Percentiles rank a stretch among this genome's conserved stretches.
These are phyloP conservation scores for Hirtodrosophila duncani DNA, from an alignment of 2,888 invertebrate species.

Conservation along the genomic window DNA sequence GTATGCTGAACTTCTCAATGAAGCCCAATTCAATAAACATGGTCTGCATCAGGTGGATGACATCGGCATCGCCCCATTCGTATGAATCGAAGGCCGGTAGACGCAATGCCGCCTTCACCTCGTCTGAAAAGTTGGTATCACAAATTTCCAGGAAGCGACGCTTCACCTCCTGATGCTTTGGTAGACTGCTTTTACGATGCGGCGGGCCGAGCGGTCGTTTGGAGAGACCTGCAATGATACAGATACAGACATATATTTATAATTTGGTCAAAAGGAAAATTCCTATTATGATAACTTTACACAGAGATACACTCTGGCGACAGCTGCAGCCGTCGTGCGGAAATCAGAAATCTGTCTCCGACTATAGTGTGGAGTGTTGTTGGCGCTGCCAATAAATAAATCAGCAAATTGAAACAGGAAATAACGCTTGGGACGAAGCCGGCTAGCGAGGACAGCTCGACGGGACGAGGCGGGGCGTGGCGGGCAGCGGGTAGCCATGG, in stretches of 20 bases:
- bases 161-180: slow-evolving; percentile 79
- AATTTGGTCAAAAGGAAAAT: slow-evolving; percentile 4
- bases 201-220: slow-evolving; percentile 78
- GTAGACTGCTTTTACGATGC: slow-evolving; percentile 79
- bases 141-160: slow-evolving; percentile 78
- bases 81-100: slow-evolving; percentile 86
- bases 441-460: too few relatives aligned
- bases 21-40: slow-evolving; percentile 90
- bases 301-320: neutral
- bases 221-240: slow-evolving; percentile 73
- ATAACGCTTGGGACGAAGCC: slow-evolving; percentile 61
- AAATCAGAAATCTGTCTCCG: slow-evolving; percentile 21
- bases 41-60: slow-evolving; percentile 86
- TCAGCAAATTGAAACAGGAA: slow-evolving; percentile 63
- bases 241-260: slow-evolving; percentile 3
- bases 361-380: slow-evolving; percentile 10
- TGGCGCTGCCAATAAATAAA: slow-evolving; percentile 60
- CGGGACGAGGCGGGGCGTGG: too few relatives aligned
- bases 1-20: slow-evolving; percentile 86
- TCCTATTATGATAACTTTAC: too few relatives aligned
- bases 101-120: slow-evolving; percentile 78
- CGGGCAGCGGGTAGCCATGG: slow-evolving; percentile 53
- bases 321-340: slow-evolving; percentile 16
- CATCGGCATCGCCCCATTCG: slow-evolving; percentile 90
- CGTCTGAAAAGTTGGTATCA: slow-evolving; percentile 78